Conservation (phyloP, 2,113 vertebrate species). For the Gadus macrocephalus region DNA sequence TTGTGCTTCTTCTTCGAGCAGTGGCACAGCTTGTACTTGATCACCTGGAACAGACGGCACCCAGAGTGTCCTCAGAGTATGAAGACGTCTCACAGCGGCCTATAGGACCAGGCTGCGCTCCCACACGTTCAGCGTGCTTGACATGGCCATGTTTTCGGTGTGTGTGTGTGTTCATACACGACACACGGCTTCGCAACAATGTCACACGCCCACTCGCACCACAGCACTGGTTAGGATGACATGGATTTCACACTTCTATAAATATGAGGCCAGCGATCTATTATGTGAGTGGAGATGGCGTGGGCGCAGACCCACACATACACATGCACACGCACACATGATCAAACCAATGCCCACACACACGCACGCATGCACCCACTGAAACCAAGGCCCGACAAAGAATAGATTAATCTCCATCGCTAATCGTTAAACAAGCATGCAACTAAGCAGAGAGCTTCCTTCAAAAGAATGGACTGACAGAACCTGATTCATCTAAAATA, state of each 20-base stretch:
- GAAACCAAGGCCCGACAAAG: conserved; percentile 1
- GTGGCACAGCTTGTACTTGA: conserved; percentile 91
- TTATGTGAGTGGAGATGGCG: neutral
- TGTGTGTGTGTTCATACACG: neutral
- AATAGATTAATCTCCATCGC: neutral
- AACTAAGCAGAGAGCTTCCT: conserved; percentile 16
- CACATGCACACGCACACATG: conserved; percentile 1
- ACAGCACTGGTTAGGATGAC: conserved; percentile 24
- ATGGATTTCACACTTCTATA: conserved; percentile 25
- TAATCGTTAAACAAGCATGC: neutral
- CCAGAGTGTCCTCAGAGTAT: neutral
- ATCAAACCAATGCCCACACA: neutral
- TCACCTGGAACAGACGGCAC: conserved; percentile 74
- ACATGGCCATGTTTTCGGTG: neutral
- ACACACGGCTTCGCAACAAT: conserved; percentile 3
- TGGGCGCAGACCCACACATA: neutral
- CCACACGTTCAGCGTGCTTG: neutral
- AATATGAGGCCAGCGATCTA: conserved; percentile 16
- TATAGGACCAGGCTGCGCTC: too few relatives aligned
- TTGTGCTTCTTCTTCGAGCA: conserved; percentile 88
- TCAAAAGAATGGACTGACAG: conserved; percentile 47
- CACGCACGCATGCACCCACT: neutral
- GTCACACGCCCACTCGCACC: neutral
- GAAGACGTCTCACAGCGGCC: too few relatives aligned
- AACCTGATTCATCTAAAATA: conserved; percentile 49